Evolutionary conservation across 2,888 invertebrate genomes (phyloP).

Genomic region (Eupeodes latifasciatus): DNA sequence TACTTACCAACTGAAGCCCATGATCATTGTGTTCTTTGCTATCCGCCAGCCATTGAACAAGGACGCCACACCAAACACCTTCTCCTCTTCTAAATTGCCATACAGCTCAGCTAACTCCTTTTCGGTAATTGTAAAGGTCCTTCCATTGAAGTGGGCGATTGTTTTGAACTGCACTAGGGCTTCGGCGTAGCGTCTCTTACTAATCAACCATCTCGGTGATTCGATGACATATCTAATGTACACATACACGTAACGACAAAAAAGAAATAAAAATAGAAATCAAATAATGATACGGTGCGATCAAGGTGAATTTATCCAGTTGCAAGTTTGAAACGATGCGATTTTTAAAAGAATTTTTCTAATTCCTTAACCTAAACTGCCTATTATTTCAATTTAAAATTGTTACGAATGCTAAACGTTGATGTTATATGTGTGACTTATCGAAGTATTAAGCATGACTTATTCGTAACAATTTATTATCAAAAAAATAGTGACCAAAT

Average conservation of each 20-base stretch:
- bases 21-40: constrained; percentile 85
- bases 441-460: too few relatives aligned
- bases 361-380: too few relatives aligned
- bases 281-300: constrained; percentile 18
- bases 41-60: constrained; percentile 86
- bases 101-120: constrained; percentile 84
- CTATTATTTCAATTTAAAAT: too few relatives aligned
- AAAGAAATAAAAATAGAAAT: constrained; percentile 15
- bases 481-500: too few relatives aligned
- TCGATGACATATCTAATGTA: constrained; percentile 86
- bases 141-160: constrained; percentile 86
- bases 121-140: constrained; percentile 82
- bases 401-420: too few relatives aligned
- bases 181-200: constrained; percentile 84
- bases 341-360: too few relatives aligned
- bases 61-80: constrained; percentile 85
- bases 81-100: constrained; percentile 79
- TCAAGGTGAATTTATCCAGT: constrained; percentile 15
- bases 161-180: constrained; percentile 85
- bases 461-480: too few relatives aligned
- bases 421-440: too few relatives aligned
- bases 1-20: constrained; percentile 86
- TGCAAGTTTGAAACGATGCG: not conserved
- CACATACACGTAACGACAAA: constrained; percentile 20
- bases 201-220: constrained; percentile 88